Conservation (phyloP, 2,113 vertebrate genomes). For the Gopherus evgoodei region DNA sequence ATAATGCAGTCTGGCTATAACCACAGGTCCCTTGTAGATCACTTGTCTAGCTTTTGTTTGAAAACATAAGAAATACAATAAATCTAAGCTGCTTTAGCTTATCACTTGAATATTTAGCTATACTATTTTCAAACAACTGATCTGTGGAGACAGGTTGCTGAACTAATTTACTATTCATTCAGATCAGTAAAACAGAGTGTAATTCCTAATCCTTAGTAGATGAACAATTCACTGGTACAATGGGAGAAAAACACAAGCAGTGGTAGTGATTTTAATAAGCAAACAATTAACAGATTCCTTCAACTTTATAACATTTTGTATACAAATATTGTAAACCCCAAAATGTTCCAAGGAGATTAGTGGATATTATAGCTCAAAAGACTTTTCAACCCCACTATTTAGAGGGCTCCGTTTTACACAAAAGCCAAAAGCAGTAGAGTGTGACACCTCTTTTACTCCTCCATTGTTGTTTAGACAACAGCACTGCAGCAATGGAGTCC, state of each 20-base stretch:
- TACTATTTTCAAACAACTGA: background rate
- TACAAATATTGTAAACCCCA: fast-evolving
- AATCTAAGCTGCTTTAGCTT: background rate
- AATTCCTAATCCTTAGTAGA: background rate
- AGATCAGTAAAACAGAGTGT: background rate
- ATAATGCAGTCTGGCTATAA: background rate
- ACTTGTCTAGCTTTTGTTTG: background rate
- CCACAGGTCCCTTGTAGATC: background rate
- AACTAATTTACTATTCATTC: background rate
- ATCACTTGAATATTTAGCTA: background rate
- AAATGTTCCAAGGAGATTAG: background rate
- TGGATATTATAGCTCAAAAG: background rate
- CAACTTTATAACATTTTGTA: background rate
- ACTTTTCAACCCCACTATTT: background rate
- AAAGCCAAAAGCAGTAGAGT: background rate
- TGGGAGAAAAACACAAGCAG: background rate
- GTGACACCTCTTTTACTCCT: background rate
- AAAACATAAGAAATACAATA: background rate
- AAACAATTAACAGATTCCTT: background rate
- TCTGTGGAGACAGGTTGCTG: background rate
- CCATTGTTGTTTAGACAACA: background rate
- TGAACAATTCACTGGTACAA: background rate
- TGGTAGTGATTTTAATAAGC: background rate
- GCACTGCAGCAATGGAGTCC: background rate
- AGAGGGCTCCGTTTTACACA: background rate